These are phyloP conservation scores for Hycleus cichorii DNA, from an alignment of 1,140 invertebrate species.

Conservation along the genomic window DNA sequence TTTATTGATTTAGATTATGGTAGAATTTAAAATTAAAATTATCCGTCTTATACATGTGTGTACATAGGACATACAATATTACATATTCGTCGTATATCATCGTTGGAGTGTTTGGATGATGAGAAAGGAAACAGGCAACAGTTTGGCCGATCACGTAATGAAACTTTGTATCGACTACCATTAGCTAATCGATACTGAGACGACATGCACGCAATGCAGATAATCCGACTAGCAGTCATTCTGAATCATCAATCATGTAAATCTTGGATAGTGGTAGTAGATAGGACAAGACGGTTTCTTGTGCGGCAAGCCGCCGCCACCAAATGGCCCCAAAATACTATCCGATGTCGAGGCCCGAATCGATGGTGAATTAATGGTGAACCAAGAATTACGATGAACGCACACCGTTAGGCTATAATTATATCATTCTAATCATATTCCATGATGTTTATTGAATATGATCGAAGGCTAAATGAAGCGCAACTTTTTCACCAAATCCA, in stretches of 20 bases:
- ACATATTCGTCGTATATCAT: too few relatives aligned
- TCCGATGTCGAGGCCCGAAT: slow-evolving; percentile 1
- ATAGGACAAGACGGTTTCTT: slow-evolving; percentile 1
- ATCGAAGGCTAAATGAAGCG: too few relatives aligned
- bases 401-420: too few relatives aligned
- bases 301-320: slow-evolving; percentile 6
- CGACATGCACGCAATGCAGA: slow-evolving; percentile 34
- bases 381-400: too few relatives aligned
- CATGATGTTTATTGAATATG: too few relatives aligned
- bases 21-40: too few relatives aligned
- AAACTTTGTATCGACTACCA: slow-evolving; percentile 23
- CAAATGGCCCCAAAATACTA: slow-evolving; percentile 8
- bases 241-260: slow-evolving; percentile 32
- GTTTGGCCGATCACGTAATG: slow-evolving; percentile 23
- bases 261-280: slow-evolving; percentile 19
- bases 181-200: slow-evolving; percentile 26
- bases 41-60: too few relatives aligned
- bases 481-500: too few relatives aligned
- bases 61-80: too few relatives aligned
- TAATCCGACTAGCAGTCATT: slow-evolving; percentile 30
- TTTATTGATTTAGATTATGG: too few relatives aligned
- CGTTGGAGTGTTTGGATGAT: not conserved
- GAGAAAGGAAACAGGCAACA: not conserved
- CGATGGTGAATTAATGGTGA: slow-evolving; percentile 13
- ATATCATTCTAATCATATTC: too few relatives aligned